A percentile compares a stretch with the other conserved stretches of the same genome.
phyloP scores from a whole-genome alignment of 2,113 vertebrate genomes.

The Picathartes gymnocephalus region DNA sequence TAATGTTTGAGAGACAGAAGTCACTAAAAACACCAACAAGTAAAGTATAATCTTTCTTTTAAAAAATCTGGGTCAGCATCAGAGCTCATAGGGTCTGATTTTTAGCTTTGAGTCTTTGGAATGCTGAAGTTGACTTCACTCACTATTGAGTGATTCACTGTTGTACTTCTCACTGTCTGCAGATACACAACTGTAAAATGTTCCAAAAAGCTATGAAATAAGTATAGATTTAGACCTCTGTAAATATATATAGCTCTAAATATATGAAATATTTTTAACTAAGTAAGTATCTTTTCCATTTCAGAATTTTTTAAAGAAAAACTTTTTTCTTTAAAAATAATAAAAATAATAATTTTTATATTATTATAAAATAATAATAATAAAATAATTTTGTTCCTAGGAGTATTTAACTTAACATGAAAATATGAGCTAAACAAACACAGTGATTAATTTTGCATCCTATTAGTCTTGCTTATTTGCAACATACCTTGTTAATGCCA shows the following conservation, averaged over 20 bases:
- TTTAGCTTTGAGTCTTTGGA: neutral
- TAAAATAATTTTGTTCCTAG: neutral
- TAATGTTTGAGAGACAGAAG: neutral
- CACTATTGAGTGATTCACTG: neutral
- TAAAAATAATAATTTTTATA: no score
- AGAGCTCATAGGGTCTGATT: neutral
- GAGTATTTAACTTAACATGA: neutral
- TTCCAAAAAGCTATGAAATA: neutral
- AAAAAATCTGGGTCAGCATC: neutral
- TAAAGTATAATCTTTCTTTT: neutral
- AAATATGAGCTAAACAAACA: neutral
- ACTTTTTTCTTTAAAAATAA: neutral
- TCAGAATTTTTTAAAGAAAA: neutral
- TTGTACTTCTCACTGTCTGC: neutral
- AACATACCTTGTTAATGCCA: neutral
- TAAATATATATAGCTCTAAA: neutral
- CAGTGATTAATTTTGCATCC: neutral
- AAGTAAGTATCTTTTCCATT: neutral
- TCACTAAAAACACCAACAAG: neutral
- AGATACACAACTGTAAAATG: neutral
- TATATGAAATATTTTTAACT: neutral
- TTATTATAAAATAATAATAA: no score
- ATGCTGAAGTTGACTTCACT: neutral
- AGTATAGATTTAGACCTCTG: neutral
- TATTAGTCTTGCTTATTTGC: neutral